phyloP scores from a whole-genome alignment of 2,113 vertebrate species.

The Gavia stellata region DNA sequence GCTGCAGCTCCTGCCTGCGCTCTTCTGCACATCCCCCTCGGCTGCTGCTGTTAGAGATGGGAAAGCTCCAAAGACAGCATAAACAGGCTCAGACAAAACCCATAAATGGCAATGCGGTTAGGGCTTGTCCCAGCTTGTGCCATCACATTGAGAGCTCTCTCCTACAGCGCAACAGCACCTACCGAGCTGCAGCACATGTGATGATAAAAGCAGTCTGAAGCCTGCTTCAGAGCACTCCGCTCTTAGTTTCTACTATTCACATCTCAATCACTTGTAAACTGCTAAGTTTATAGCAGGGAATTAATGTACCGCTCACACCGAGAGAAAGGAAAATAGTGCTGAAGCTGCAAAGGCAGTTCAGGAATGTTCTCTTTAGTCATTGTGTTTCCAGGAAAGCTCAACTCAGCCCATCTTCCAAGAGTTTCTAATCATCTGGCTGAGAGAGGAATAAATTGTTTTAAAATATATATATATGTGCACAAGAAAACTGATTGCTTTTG shows the following conservation, averaged over 20 bases:
- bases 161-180: neutral
- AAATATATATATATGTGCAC: neutral
- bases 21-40: neutral
- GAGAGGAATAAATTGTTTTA: neutral
- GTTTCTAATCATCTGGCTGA: neutral
- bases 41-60: neutral
- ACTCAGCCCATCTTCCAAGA: neutral
- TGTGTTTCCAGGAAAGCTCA: neutral
- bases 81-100: neutral
- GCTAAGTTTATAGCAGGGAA: neutral
- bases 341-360: neutral
- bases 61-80: neutral
- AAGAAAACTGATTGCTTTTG: neutral
- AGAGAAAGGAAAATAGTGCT: neutral
- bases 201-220: neutral
- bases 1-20: neutral
- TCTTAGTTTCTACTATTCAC: neutral
- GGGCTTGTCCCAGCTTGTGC: neutral
- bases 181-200: rapidly evolving
- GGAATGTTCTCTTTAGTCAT: neutral
- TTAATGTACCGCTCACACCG: neutral
- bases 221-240: neutral
- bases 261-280: neutral
- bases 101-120: neutral
- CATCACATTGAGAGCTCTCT: neutral